phyloP scores from a whole-genome alignment of 2,888 invertebrate genomes.

The Tinea pellionella region DNA sequence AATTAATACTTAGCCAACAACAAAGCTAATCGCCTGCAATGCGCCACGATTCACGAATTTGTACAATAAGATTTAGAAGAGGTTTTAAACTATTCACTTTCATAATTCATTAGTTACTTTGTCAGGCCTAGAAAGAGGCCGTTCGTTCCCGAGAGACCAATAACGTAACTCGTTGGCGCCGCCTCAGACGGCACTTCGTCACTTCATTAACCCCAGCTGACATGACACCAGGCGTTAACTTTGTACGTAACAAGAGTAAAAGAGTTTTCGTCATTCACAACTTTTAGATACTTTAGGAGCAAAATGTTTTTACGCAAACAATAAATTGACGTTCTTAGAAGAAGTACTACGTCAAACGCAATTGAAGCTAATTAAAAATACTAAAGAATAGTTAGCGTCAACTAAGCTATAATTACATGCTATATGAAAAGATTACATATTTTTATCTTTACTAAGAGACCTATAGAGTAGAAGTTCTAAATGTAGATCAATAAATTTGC shows the following conservation, averaged over 20 bases:
- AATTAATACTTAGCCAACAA: not conserved
- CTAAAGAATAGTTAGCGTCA: no score
- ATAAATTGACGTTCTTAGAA: no score
- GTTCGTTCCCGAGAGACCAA: constrained; percentile 3
- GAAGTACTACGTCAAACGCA: no score
- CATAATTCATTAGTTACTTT: not conserved
- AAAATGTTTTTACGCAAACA: no score
- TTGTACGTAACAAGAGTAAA: not conserved
- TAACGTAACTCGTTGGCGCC: constrained; percentile 2
- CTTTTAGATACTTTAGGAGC: not conserved
- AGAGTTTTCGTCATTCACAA: not conserved
- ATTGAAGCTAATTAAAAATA: no score
- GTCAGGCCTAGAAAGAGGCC: not conserved
- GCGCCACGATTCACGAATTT: not conserved
- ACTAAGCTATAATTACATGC: no score
- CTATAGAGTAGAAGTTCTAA: not conserved
- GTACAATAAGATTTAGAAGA: not conserved
- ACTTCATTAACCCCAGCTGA: constrained; percentile 28
- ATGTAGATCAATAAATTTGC: not conserved
- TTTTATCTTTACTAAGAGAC: no score
- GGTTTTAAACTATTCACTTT: not conserved
- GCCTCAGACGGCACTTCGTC: constrained; percentile 15
- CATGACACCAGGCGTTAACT: constrained; percentile 17
- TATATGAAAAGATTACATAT: no score
- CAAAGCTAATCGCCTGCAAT: not conserved